A percentile compares a stretch with the other conserved stretches of the same genome.
Evolutionary conservation across 2,113 vertebrate genomes (phyloP).

Genomic region (Scomber colias): DNA sequence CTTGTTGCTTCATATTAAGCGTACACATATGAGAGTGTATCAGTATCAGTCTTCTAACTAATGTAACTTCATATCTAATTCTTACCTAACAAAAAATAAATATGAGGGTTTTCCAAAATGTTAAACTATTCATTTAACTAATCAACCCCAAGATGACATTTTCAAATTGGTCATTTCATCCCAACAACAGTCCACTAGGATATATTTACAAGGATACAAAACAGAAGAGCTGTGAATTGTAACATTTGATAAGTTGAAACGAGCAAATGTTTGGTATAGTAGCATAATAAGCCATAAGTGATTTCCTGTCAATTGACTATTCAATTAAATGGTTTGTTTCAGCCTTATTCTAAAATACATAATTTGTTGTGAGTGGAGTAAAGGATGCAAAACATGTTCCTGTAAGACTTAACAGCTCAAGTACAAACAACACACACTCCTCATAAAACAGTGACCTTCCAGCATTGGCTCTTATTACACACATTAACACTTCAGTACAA

Average conservation of each 20-base stretch:
- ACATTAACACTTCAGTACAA: conserved; percentile 28
- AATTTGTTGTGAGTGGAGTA: neutral
- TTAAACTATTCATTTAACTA: neutral
- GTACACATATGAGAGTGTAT: no score
- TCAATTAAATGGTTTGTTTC: no score
- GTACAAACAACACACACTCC: neutral
- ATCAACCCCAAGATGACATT: neutral
- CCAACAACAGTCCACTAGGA: neutral
- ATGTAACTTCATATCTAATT: no score
- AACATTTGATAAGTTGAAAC: neutral
- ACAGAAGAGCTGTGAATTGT: neutral
- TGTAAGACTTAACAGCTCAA: neutral
- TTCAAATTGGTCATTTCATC: no score
- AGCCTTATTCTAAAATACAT: neutral
- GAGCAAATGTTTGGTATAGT: no score
- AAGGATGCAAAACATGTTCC: neutral
- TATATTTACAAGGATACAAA: neutral
- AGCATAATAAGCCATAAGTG: no score
- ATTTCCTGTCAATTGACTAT: no score
- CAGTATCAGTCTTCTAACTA: no score
- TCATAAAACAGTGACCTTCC: conserved; percentile 10
- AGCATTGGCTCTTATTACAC: neutral
- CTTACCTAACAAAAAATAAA: no score
- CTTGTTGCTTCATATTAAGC: no score
- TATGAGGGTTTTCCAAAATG: no score